These are phyloP conservation scores for Oryzias melastigma DNA, from an alignment of 2,113 vertebrate species.

Conservation along the genomic window DNA sequence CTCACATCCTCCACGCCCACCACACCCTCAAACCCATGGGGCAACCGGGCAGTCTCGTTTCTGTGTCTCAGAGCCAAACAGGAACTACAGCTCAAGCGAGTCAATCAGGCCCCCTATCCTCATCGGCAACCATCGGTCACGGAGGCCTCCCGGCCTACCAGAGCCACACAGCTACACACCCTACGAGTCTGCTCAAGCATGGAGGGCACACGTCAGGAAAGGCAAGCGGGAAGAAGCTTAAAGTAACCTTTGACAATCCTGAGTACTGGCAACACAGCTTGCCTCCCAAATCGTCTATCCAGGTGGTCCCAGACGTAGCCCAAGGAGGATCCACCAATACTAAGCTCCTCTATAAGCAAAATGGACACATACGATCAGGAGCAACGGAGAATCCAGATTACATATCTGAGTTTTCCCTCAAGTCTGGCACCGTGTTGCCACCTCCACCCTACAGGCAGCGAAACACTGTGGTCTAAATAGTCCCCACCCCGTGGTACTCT, in stretches of 20 bases:
- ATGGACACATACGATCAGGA: slow-evolving; percentile 88
- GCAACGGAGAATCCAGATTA: slow-evolving; percentile 96
- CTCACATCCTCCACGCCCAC: slow-evolving; percentile 61
- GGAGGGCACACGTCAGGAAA: slow-evolving; percentile 65
- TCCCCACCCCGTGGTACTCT: slow-evolving; percentile 24
- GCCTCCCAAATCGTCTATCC: slow-evolving; percentile 85
- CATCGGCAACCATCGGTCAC: slow-evolving; percentile 54
- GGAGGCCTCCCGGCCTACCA: slow-evolving; percentile 68
- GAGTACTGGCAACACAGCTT: slow-evolving; percentile 98
- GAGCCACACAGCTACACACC: slow-evolving; percentile 54
- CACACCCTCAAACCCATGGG: slow-evolving; percentile 54
- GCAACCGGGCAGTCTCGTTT: slow-evolving; percentile 43
- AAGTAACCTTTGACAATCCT: slow-evolving; percentile 97
- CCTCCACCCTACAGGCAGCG: slow-evolving; percentile 97
- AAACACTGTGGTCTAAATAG: slow-evolving; percentile 92
- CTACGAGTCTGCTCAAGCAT: slow-evolving; percentile 68
- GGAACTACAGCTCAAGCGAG: slow-evolving; percentile 52
- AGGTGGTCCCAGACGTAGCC: slow-evolving; percentile 70
- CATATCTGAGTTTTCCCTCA: slow-evolving; percentile 92
- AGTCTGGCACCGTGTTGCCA: slow-evolving; percentile 89
- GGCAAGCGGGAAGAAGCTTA: slow-evolving; percentile 84
- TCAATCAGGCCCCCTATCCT: slow-evolving; percentile 47
- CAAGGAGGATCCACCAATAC: slow-evolving; percentile 89
- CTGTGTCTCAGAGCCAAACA: slow-evolving; percentile 49
- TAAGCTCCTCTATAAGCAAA: slow-evolving; percentile 96